Evolutionary conservation across 2,888 invertebrate genomes (phyloP), one percentile per base, ranked within the genome.

Genomic region (Spilarctia lutea): DNA sequence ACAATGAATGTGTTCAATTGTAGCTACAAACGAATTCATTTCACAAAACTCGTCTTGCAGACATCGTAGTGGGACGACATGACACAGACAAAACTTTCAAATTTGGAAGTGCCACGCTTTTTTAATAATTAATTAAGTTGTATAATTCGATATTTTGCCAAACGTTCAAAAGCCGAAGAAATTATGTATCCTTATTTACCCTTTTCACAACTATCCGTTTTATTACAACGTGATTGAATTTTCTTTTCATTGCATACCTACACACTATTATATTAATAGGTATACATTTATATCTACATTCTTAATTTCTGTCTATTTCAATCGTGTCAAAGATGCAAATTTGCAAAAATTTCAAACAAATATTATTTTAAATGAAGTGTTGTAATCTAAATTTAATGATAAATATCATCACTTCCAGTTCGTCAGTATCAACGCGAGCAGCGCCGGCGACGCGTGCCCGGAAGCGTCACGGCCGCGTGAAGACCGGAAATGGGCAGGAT

Each of bases 401-500:
- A 65, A 67, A 52, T 33, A 66, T 8, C 18, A 75, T 87, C 89
- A 68, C 86, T 89, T 94, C 94, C 85, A 94, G 94, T 81, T 76
- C 39, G 78, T 80, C 75, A 90, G 90, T 85, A 89, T 91, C 91
- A 81, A 76, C 79, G 90, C 80, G 82, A 84, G 88, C 90, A 89
- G 88, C 93, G 91, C 90, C 91, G 92, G 91, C 94, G 95, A 94
- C 94, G 94, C 94, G 93, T 92, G 94, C 89, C 94, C 95, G 96
- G 96, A 95, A 94, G 95, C 95, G 95, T 94, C 95, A 96, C 94
- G 95, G 94, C 94, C 94, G 95, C 94, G 95, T 96, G 96, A 96
- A 96, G 95, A 95, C 96, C 95, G 96, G 96, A 95, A 95, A 96
- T 96, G 96, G 95, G 91, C 95, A 96, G 95, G 95, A 95, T 96